These are phyloP conservation scores for Pristionchus maxplancki DNA, from an alignment of 2,888 invertebrate species.

Conservation along the genomic window DNA sequence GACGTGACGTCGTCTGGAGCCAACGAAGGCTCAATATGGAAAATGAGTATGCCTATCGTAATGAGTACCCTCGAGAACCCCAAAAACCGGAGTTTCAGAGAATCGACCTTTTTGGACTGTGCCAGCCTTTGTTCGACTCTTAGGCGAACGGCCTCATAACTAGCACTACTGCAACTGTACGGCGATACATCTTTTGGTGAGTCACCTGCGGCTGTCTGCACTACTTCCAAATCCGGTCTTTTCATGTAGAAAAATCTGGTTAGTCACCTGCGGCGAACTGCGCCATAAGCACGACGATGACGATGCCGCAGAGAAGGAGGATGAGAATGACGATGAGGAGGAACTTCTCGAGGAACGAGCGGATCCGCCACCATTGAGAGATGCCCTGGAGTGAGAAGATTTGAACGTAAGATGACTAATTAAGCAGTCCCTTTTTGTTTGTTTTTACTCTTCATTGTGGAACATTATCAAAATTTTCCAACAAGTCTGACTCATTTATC, in stretches of 20 bases:
- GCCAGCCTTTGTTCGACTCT: too few species aligned
- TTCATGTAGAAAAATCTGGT: too few species aligned
- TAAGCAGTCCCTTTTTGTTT: too few species aligned
- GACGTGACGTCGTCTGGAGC: too few species aligned
- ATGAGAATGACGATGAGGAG: conserved; percentile 59
- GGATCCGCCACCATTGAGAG: conserved; percentile 62
- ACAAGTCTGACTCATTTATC: background rate
- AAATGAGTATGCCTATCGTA: too few species aligned
- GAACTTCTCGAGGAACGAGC: conserved; percentile 62
- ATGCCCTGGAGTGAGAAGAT: conserved; percentile 60
- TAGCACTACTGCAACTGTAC: background rate
- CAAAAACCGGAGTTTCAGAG: too few species aligned
- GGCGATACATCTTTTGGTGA: background rate
- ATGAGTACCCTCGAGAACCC: too few species aligned
- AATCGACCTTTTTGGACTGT: too few species aligned
- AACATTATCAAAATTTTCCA: background rate
- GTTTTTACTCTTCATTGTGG: too few species aligned
- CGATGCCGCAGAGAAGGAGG: conserved; percentile 56
- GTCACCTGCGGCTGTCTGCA: background rate
- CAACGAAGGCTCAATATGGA: too few species aligned
- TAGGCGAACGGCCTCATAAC: too few species aligned
- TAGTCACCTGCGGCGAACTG: conserved; percentile 54
- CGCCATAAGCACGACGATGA: conserved; percentile 58
- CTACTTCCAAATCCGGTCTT: background rate
- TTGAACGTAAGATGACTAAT: too few species aligned